Percentiles rank a stretch among this genome's conserved stretches.
Conservation (phyloP, 2,113 vertebrate species). For the Myotis lucifugus region DNA sequence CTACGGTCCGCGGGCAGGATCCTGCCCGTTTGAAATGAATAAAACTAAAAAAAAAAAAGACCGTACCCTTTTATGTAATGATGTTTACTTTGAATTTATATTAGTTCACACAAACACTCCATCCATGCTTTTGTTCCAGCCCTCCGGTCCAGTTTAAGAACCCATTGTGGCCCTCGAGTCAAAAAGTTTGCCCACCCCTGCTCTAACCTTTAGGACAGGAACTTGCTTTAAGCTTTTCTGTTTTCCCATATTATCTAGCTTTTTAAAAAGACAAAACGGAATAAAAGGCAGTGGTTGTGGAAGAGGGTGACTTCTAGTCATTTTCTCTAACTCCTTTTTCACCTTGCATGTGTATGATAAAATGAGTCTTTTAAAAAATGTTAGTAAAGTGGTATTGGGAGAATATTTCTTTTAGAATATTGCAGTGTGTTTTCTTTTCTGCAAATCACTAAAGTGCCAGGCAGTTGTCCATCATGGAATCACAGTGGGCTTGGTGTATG, state of each 20-base stretch:
- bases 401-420: neutral
- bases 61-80: too few relatives aligned
- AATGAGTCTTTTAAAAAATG: neutral
- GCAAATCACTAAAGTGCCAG: neutral
- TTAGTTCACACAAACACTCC: too few relatives aligned
- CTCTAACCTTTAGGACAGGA: neutral
- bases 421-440: neutral
- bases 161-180: too few relatives aligned
- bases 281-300: neutral
- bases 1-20: too few relatives aligned
- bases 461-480: neutral
- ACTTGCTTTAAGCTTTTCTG: neutral
- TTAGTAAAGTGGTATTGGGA: neutral
- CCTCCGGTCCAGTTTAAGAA: too few relatives aligned
- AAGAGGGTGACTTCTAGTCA: neutral
- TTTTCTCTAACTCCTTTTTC: slow-evolving; percentile 29
- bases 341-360: neutral
- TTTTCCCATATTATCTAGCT: neutral
- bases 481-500: neutral
- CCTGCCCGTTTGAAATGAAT: too few relatives aligned
- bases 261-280: neutral
- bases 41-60: too few relatives aligned
- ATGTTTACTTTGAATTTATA: too few relatives aligned
- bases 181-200: too few relatives aligned
- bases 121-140: too few relatives aligned